A percentile compares a stretch with the other conserved stretches of the same genome.
Conservation (phyloP, 2,113 vertebrate species). For the Oreochromis niloticus region DNA sequence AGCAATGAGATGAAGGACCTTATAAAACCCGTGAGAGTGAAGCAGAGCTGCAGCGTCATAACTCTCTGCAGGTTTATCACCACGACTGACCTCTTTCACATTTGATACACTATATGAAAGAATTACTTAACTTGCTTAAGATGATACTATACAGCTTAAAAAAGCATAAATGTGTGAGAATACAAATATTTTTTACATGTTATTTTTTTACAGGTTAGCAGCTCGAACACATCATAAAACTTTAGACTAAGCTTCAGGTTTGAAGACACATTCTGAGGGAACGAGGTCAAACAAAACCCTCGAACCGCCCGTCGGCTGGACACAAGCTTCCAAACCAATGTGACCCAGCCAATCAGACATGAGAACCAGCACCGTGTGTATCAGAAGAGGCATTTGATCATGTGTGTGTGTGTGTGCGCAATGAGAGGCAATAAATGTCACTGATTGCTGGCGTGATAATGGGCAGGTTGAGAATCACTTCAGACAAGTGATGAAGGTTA, state of each 20-base stretch:
- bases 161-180: not conserved
- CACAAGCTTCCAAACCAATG: not conserved
- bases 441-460: constrained; percentile 29
- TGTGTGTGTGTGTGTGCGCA: not conserved
- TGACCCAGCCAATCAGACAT: not conserved
- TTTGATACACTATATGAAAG: not conserved
- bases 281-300: not conserved
- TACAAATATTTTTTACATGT: not conserved
- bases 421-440: not conserved
- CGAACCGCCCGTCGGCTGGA: not conserved
- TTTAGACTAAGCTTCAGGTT: not conserved
- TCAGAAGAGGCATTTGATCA: not conserved
- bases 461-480: constrained; percentile 29
- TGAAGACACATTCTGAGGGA: not conserved
- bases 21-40: not conserved
- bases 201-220: not conserved
- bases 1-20: not conserved
- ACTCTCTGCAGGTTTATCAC: not conserved
- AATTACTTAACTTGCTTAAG: not conserved
- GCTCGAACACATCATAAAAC: not conserved
- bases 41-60: not conserved
- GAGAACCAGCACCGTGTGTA: not conserved
- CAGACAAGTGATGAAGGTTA: constrained; percentile 26
- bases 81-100: not conserved
- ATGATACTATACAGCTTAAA: not conserved